Conservation (phyloP, 2,113 vertebrate genomes). For the Otus sunia region DNA sequence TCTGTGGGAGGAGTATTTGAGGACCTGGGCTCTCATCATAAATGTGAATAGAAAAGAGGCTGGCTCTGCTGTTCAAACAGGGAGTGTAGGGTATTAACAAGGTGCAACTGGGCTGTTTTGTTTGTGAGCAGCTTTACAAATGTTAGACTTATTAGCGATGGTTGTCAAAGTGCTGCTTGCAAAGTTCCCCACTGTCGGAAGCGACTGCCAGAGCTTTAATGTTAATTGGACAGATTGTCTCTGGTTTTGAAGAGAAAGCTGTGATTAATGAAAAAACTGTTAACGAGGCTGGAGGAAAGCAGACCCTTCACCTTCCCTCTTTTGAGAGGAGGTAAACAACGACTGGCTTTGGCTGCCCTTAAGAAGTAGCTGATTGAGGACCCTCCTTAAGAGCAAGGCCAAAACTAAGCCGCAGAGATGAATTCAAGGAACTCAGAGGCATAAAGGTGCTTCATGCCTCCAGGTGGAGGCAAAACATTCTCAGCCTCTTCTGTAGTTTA, state of each 20-base stretch:
- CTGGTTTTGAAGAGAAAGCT: conserved; percentile 73
- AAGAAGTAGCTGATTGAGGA: background rate
- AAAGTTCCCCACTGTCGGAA: conserved; percentile 34
- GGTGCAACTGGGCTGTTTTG: background rate
- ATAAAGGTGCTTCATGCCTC: background rate
- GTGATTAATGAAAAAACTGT: conserved; percentile 78
- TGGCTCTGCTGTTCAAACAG: background rate
- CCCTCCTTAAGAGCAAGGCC: background rate
- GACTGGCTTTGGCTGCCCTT: background rate
- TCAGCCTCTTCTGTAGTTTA: background rate
- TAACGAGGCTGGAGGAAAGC: conserved; percentile 58
- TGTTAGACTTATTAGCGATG: conserved; percentile 44
- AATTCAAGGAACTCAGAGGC: background rate
- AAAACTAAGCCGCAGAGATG: background rate
- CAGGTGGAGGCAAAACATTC: background rate
- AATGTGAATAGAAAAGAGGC: background rate
- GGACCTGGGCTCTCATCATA: background rate
- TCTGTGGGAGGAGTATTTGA: background rate
- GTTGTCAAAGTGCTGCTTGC: conserved; percentile 63
- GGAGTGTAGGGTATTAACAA: background rate
- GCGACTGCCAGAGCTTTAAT: conserved; percentile 69
- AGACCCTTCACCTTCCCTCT: conserved; percentile 40
- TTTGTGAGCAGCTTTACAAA: conserved; percentile 59
- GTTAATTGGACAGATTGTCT: conserved; percentile 82
- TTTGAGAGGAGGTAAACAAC: conserved; percentile 26